Evolutionary conservation across 2,888 invertebrate genomes (phyloP).

Genomic region (Ectemnius continuus): DNA sequence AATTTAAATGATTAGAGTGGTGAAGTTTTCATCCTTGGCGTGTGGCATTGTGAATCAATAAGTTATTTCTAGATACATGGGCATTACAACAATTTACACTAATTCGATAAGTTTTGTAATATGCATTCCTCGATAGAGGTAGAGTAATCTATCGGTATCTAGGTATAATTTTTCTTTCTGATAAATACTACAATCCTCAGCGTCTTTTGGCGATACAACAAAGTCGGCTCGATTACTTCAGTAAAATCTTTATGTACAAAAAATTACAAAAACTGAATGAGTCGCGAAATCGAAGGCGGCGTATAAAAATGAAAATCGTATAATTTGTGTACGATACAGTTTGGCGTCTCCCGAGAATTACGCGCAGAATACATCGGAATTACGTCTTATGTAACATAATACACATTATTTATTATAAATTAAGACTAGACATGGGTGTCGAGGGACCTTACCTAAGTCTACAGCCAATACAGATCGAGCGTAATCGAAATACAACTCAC

Average conservation of each 20-base stretch:
- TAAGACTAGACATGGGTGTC: constrained; percentile 71
- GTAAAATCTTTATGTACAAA: constrained; percentile 63
- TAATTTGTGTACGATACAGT: constrained; percentile 34
- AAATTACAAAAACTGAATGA: constrained; percentile 61
- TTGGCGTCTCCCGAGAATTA: constrained; percentile 24
- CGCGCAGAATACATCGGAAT: constrained; percentile 46
- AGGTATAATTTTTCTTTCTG: constrained; percentile 36
- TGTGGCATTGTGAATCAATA: constrained; percentile 60
- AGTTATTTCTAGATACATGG: constrained; percentile 61
- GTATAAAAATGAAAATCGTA: constrained; percentile 55
- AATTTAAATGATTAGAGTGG: constrained; percentile 38
- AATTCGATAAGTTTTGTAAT: constrained; percentile 48
- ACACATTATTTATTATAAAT: constrained; percentile 62
- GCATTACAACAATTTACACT: constrained; percentile 63
- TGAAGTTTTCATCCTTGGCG: constrained; percentile 54
- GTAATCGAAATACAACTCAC: constrained; percentile 62
- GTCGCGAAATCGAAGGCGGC: constrained; percentile 43
- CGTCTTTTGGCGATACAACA: constrained; percentile 34
- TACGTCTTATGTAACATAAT: constrained; percentile 56
- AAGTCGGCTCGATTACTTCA: constrained; percentile 44
- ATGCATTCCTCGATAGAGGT: constrained; percentile 40
- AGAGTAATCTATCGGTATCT: constrained; percentile 47
- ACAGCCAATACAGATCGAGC: constrained; percentile 56
- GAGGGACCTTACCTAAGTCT: constrained; percentile 62
- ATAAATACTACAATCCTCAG: constrained; percentile 38